These are phyloP conservation scores for Leptopilina clavipes DNA, from an alignment of 1,140 invertebrate genomes.

Conservation along the genomic window DNA sequence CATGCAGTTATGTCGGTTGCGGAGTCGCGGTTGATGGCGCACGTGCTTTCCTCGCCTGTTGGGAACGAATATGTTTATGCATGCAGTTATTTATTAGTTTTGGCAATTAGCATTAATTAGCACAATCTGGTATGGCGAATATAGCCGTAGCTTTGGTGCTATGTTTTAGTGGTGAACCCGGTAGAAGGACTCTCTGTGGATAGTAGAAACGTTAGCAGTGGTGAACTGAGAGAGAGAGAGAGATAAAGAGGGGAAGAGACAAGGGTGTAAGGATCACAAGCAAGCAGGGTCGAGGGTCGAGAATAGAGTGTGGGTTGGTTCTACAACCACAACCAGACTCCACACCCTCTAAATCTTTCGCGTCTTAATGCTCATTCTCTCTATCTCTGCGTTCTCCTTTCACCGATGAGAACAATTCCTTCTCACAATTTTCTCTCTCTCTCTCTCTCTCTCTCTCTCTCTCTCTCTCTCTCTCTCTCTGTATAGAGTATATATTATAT, in stretches of 20 bases:
- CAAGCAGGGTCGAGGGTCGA: conserved; percentile 22
- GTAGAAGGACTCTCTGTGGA: conserved; percentile 8
- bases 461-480: neutral
- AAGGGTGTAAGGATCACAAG: neutral
- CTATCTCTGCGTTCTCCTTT: conserved; percentile 39
- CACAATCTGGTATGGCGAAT: conserved; percentile 58
- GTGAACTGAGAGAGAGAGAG: no score
- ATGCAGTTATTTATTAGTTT: conserved; percentile 69
- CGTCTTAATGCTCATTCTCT: conserved; percentile 33
- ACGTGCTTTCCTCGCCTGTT: conserved; percentile 36
- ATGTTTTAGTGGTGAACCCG: conserved; percentile 55
- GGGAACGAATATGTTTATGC: conserved; percentile 65
- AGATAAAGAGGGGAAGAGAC: no score
- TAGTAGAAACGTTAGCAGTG: neutral
- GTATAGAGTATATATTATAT: neutral
- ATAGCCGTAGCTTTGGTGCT: conserved; percentile 28
- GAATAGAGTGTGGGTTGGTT: conserved; percentile 24
- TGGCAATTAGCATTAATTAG: conserved; percentile 72
- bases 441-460: no score
- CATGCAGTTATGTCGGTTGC: conserved; percentile 36
- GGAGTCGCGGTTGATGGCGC: conserved; percentile 48
- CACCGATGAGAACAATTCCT: conserved; percentile 14
- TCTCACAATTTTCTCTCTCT: no score
- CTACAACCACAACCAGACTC: conserved; percentile 26
- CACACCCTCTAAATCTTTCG: conserved; percentile 33